Evolutionary conservation across 2,888 invertebrate species (phyloP).

Genomic region (Endotricha flammealis): DNA sequence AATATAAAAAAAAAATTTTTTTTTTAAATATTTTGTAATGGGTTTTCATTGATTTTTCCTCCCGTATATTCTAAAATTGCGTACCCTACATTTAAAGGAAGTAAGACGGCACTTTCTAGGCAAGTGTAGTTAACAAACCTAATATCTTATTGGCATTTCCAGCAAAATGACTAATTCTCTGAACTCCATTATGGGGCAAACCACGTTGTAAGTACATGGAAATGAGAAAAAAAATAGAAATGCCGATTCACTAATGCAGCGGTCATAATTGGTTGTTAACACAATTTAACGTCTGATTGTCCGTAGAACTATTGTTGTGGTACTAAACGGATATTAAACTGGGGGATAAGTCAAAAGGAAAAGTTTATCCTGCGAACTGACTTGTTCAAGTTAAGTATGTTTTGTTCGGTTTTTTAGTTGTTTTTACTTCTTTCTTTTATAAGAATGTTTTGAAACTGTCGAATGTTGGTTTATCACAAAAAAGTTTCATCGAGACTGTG

Average conservation of each 20-base stretch:
- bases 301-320: conserved; percentile 8
- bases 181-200: conserved; percentile 8
- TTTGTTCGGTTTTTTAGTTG: background rate
- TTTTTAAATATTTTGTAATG: too few relatives aligned
- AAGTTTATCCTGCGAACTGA: background rate
- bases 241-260: conserved; percentile 17
- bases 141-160: background rate
- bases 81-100: too few relatives aligned
- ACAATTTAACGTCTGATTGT: conserved; percentile 13
- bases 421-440: conserved; percentile 23
- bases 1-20: too few relatives aligned
- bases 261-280: conserved; percentile 14
- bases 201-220: conserved; percentile 11
- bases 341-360: conserved; percentile 2
- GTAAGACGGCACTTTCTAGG: too few relatives aligned
- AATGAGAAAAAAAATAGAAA: conserved; percentile 11
- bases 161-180: background rate
- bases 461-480: too few relatives aligned
- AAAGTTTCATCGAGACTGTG: too few relatives aligned
- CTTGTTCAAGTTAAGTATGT: background rate
- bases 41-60: too few relatives aligned
- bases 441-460: too few relatives aligned
- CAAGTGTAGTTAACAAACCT: too few relatives aligned
- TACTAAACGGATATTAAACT: conserved; percentile 7
- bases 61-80: too few relatives aligned